Conservation (phyloP, 2,113 vertebrate genomes). For the Xyrauchen texanus region DNA sequence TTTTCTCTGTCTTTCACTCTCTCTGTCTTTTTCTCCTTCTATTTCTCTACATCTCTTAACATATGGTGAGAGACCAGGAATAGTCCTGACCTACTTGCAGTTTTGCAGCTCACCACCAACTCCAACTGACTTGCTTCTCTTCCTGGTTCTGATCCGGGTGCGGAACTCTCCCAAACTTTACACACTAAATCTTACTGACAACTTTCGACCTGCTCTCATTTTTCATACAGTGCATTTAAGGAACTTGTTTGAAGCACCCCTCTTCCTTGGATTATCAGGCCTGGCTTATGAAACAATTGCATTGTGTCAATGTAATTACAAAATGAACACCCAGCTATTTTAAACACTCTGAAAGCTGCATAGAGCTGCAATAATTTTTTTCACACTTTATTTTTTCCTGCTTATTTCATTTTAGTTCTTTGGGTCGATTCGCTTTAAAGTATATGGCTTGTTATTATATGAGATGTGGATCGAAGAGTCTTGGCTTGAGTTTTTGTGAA, state of each 20-base stretch:
- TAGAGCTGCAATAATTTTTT: neutral
- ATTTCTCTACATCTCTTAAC: constrained; percentile 60
- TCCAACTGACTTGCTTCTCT: constrained; percentile 55
- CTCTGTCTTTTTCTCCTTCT: constrained; percentile 12
- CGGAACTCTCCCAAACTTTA: constrained; percentile 50
- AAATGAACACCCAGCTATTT: constrained; percentile 2
- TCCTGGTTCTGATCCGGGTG: constrained; percentile 38
- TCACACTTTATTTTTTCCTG: neutral
- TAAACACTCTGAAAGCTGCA: neutral
- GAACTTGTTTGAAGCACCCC: neutral
- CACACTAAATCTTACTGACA: constrained; percentile 62
- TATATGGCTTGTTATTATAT: constrained; percentile 61
- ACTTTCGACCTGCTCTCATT: constrained; percentile 52
- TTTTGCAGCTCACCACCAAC: constrained; percentile 61
- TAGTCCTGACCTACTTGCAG: constrained; percentile 77
- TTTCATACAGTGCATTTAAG: constrained; percentile 52
- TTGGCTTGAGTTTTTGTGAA: constrained; percentile 65
- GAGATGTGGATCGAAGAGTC: constrained; percentile 62
- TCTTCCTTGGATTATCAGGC: constrained; percentile 1
- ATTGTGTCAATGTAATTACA: neutral
- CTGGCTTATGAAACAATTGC: constrained; percentile 10
- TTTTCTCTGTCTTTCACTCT: constrained; percentile 3
- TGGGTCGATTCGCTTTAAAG: constrained; percentile 11
- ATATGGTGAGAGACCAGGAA: constrained; percentile 70
- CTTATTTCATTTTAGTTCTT: neutral